phyloP scores from a whole-genome alignment of 2,113 vertebrate genomes.

The Enhydra lutris region DNA sequence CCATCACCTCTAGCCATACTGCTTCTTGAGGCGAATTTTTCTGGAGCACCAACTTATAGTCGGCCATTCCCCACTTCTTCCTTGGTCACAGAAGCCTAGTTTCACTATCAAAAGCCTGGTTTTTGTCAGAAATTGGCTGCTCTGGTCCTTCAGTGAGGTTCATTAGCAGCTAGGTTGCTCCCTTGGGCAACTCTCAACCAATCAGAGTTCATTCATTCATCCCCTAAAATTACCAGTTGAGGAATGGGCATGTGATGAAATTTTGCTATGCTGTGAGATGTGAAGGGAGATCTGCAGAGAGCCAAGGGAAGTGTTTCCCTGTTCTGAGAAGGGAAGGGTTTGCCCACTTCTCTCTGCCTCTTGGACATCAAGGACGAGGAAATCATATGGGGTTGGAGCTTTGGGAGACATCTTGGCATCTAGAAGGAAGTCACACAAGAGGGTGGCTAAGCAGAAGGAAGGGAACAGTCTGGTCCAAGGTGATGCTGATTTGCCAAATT shows the following conservation, averaged over 20 bases:
- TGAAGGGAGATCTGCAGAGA: not conserved
- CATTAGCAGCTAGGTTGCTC: not conserved
- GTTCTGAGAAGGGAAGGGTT: conserved; percentile 1
- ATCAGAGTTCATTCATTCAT: not conserved
- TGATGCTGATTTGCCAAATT: not conserved
- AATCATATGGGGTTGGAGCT: not conserved
- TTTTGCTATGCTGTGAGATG: not conserved
- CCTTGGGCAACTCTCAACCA: not conserved
- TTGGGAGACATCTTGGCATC: not conserved
- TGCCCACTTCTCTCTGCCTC: not conserved
- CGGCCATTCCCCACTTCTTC: not conserved
- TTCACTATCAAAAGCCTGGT: not conserved
- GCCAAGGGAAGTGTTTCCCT: not conserved
- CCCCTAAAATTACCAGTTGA: not conserved
- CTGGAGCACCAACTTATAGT: not conserved
- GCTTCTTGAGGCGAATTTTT: not conserved
- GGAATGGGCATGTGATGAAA: not conserved
- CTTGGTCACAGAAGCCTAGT: not conserved
- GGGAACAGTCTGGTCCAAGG: not conserved
- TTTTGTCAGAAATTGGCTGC: not conserved
- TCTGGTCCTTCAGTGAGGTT: not conserved
- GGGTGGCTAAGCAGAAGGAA: conserved; percentile 7
- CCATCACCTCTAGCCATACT: not conserved
- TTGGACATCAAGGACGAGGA: not conserved
- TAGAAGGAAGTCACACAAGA: not conserved